Evolutionary conservation across 2,888 invertebrate species (phyloP).

Genomic region (Drosophila siamana): DNA sequence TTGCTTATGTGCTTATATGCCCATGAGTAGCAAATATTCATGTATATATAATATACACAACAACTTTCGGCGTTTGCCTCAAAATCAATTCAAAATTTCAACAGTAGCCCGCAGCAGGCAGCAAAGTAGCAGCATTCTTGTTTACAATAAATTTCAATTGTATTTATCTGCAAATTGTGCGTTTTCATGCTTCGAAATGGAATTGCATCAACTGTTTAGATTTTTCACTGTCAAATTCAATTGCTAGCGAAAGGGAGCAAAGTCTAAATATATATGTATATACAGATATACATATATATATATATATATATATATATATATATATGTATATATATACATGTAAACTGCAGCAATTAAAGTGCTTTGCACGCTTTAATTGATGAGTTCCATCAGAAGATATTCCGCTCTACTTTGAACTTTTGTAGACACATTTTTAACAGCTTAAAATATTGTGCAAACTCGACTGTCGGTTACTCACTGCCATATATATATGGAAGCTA

Average conservation of each 20-base stretch:
- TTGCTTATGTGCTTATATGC: conserved; percentile 5
- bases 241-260: neutral
- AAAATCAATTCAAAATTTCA: conserved; percentile 71
- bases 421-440: neutral
- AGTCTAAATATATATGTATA: neutral
- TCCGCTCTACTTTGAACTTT: neutral
- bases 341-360: conserved; percentile 71
- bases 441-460: neutral
- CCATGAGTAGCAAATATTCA: neutral
- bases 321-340: conserved; percentile 26
- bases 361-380: conserved; percentile 49
- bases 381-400: conserved; percentile 17
- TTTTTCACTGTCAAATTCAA: conserved; percentile 48
- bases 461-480: neutral
- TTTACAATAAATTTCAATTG: conserved; percentile 71
- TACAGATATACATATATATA: neutral
- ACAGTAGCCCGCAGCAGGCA: conserved; percentile 63
- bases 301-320: neutral
- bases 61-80: conserved; percentile 47
- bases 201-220: conserved; percentile 74
- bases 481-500: neutral
- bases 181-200: conserved; percentile 49
- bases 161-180: conserved; percentile 60
- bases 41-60: neutral
- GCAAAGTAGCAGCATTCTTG: conserved; percentile 32